Evolutionary conservation across 2,888 invertebrate genomes (phyloP).

Genomic region (Drosophila koepferae): DNA sequence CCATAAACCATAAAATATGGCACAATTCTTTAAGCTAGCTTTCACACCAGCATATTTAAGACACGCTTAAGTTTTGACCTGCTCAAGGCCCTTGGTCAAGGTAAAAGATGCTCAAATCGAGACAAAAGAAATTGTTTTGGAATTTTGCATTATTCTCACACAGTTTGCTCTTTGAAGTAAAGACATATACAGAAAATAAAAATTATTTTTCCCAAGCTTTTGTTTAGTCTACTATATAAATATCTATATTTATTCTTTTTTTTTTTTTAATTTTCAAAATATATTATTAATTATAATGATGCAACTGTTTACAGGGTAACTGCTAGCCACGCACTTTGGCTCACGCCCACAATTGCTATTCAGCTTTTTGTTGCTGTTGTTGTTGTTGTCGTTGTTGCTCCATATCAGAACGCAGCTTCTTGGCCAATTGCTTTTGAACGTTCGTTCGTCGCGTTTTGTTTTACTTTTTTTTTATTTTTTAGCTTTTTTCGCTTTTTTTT

Average conservation of each 20-base stretch:
- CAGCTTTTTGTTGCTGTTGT: slow-evolving; percentile 1
- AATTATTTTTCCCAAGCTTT: too few relatives aligned
- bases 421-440: slow-evolving; percentile 55
- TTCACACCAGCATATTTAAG: neutral
- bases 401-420: slow-evolving; percentile 60
- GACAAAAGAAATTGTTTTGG: neutral
- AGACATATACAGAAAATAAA: too few relatives aligned
- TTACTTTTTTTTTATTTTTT: slow-evolving; percentile 39
- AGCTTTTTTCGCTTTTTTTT: slow-evolving; percentile 26
- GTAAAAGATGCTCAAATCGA: neutral
- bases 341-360: slow-evolving; percentile 1
- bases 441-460: slow-evolving; percentile 63
- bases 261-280: too few relatives aligned
- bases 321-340: neutral
- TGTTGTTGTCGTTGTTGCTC: slow-evolving; percentile 20
- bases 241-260: too few relatives aligned
- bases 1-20: neutral
- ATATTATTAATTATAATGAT: neutral
- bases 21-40: neutral
- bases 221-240: too few relatives aligned
- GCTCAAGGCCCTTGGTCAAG: too few relatives aligned
- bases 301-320: neutral
- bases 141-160: too few relatives aligned
- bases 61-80: neutral
- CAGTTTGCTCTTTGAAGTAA: too few relatives aligned